These are phyloP conservation scores for Troides helena DNA, from an alignment of 2,888 invertebrate genomes.

Conservation along the genomic window DNA sequence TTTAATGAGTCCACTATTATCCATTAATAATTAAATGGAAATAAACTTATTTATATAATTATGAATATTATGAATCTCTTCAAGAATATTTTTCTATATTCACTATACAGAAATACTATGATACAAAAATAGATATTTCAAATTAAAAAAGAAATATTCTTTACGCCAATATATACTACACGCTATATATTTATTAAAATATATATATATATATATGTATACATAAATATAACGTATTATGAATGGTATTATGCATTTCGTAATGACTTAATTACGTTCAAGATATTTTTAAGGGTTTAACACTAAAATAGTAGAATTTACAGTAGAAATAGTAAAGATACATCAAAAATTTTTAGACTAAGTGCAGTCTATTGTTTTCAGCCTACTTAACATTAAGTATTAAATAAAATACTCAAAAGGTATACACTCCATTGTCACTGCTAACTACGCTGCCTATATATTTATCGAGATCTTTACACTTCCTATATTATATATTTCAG, in stretches of 20 bases:
- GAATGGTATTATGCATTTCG: neutral
- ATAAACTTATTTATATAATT: too few relatives aligned
- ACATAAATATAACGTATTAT: neutral
- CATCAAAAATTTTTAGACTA: slow-evolving; percentile 52
- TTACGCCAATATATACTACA: too few relatives aligned
- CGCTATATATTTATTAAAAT: too few relatives aligned
- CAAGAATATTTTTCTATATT: neutral
- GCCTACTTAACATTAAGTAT: slow-evolving; percentile 31
- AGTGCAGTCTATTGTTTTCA: slow-evolving; percentile 35
- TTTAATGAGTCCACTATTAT: too few relatives aligned
- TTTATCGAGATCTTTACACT: neutral
- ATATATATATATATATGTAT: too few relatives aligned
- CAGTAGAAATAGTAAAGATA: slow-evolving; percentile 47
- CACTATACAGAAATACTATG: neutral
- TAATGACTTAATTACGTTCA: neutral
- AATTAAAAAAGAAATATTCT: neutral
- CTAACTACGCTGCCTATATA: slow-evolving; percentile 12
- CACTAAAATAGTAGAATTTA: slow-evolving; percentile 28
- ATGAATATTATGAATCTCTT: neutral
- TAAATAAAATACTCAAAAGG: slow-evolving; percentile 12
- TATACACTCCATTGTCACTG: slow-evolving; percentile 3
- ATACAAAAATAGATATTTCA: neutral
- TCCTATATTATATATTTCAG: too few relatives aligned
- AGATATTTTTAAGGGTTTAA: slow-evolving; percentile 10
- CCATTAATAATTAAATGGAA: too few relatives aligned